A percentile compares a stretch with the other conserved stretches of the same genome.
phyloP scores from a whole-genome alignment of 2,113 vertebrate species.

The Semicossyphus pulcher region DNA sequence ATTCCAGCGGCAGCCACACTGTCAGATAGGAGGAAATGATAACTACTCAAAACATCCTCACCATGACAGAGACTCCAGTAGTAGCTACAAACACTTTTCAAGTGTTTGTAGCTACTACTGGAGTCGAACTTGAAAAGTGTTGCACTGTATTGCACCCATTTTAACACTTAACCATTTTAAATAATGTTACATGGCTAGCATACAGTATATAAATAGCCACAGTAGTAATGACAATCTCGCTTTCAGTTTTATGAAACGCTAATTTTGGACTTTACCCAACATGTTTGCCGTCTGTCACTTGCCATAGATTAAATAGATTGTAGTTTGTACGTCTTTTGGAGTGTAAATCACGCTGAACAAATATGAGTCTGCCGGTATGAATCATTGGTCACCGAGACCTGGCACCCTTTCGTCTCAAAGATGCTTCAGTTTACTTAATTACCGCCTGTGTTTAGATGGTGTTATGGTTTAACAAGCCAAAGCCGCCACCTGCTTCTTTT shows the following conservation, averaged over 20 bases:
- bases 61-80: slow-evolving; percentile 21
- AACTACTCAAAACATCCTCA: slow-evolving; percentile 61
- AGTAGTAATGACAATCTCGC: background rate
- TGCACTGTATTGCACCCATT: background rate
- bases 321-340: no score
- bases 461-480: slow-evolving; percentile 70
- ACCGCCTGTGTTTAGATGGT: slow-evolving; percentile 61
- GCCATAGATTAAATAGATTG: no score
- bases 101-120: no score
- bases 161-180: background rate
- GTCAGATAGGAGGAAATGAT: slow-evolving; percentile 72
- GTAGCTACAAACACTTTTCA: slow-evolving; percentile 6
- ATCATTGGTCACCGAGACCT: slow-evolving; percentile 6
- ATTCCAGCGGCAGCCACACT: slow-evolving; percentile 71
- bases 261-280: background rate
- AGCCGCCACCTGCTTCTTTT: slow-evolving; percentile 74
- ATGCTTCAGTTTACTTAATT: slow-evolving; percentile 67
- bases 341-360: slow-evolving; percentile 28
- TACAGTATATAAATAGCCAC: background rate
- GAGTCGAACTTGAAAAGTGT: background rate
- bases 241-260: background rate
- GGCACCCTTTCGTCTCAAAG: slow-evolving; percentile 11
- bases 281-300: no score
- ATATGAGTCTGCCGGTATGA: slow-evolving; percentile 9
- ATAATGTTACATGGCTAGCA: background rate